Base-by-base conservation (phyloP, 1,140 invertebrate genomes). In the Lepidotrigona ventralis region DNA sequence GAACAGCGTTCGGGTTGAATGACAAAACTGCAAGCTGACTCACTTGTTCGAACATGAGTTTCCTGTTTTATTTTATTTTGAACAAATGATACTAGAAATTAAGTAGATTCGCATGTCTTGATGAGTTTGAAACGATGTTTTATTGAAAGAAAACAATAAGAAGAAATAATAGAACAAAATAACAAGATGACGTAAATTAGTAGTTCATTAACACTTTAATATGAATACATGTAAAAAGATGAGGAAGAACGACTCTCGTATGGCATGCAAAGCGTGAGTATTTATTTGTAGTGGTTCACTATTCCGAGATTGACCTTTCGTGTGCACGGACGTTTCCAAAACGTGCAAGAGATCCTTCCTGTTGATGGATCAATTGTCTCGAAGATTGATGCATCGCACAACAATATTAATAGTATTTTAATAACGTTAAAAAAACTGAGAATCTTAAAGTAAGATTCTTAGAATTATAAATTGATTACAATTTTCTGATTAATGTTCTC, bases 291-390 rank as follows among this genome's bases (percentile, higher is more conserved):
- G 66, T 66, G 46, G 68, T 84, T 88, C 78, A 89, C 88, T 89
- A 89, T 89, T 89, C 86, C 84, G 79, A 89, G 88, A 89, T 80
- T 84, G 88, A 89, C 88, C 88, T 89, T 89, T 89, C 64, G 73
- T 56, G 26, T 53, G 53, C 81, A 56, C 68, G 51, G 15, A 66
- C 64, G 75, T 29, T n/a, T 66, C 76, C 77, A 73, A 79, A 84
- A 79, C 82, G 76, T 58, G 58, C 68, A 68, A 79, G 3, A 79
- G 68, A 83, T 79, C 81, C 33, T 83, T 66, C 23, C 76, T 19
- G 70, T 51, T 64, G 73, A 69, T 23, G 23, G 53, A 75, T 74
- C 53, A 9, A 54, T 60, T 78, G 81, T 60, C 21, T 78, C 64
- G 69, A 12, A 33, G 21, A 5, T 56, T 60, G n/a, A 39, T 26